Base-by-base conservation (phyloP, 2,113 vertebrate species). In the Anoplopoma fimbria region DNA sequence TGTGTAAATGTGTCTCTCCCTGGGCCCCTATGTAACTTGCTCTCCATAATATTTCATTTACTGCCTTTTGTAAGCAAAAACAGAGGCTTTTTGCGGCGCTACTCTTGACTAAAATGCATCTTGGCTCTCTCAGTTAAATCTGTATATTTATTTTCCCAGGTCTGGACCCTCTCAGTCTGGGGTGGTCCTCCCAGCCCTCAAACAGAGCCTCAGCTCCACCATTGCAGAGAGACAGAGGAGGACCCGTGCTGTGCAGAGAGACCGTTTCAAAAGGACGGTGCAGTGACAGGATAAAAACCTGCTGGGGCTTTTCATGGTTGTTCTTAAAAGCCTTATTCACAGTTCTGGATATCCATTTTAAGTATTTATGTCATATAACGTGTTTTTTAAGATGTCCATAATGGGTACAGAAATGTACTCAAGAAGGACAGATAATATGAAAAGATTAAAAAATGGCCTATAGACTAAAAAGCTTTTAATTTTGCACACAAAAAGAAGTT, bases 211-310 rank as follows among this genome's bases (percentile, higher is more conserved):
- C 42, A 94, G 76, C 62, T 94, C 81, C 34, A 95, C 34, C 53
- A 85, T 95, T 1, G 92, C 93, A 0, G 94, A 96, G 45, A 89
- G 94, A 84, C 95, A 96, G 93, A 95, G 91, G 77, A 92, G 95
- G 79, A 76, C 90, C 2, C 94, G 93, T 6, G 94, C 90, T 3
- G 63, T 93, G 27, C 95, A 96, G 82, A 95, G 86, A 85, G 94
- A 83, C 65, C 86, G 93, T 9, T 84, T 95, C 38, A 95, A 94
- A 69, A 92, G 88, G 77, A 92, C 90, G 0, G 84, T 89, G n/a
- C 90, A 82, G 13, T 95, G 83, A 95, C 42, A 29, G 34, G n/a
- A 51, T 64, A 58, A 47, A 34, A 75, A 31, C 49, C 8, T 9
- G 23, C n/a, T 25, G 9, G 51, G 51, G 51, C 21, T 38, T 34